Percentiles rank a stretch among this genome's conserved stretches.
Conservation (phyloP, 2,888 invertebrate species). For the Bimastos eiseni region DNA sequence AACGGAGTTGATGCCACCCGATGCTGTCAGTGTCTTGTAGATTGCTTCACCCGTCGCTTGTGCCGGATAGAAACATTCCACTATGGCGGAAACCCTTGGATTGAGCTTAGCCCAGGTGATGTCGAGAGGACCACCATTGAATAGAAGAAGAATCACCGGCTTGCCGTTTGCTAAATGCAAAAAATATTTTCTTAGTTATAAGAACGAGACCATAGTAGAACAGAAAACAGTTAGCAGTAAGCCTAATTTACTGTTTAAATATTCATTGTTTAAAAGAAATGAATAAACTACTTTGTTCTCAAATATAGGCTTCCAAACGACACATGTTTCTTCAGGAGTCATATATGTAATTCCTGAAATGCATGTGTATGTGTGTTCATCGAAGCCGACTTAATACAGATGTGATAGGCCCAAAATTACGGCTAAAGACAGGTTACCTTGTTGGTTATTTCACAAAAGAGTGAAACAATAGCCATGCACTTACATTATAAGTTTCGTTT, state of each 20-base stretch:
- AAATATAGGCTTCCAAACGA: background rate
- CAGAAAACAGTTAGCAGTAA: background rate
- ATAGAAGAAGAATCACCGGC: slow-evolving; percentile 44
- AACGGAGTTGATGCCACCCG: slow-evolving; percentile 36
- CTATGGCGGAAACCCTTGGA: slow-evolving; percentile 42
- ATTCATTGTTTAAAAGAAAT: background rate
- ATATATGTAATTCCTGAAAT: background rate
- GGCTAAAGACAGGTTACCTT: background rate
- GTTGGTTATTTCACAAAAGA: background rate
- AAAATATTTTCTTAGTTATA: background rate
- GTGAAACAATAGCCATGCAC: background rate
- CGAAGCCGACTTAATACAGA: background rate
- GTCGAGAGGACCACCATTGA: slow-evolving; percentile 50
- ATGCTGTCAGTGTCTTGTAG: slow-evolving; percentile 38
- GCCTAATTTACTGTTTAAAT: too few species aligned
- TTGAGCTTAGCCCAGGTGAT: slow-evolving; percentile 50
- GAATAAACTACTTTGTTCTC: background rate
- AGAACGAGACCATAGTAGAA: background rate
- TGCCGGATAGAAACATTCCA: slow-evolving; percentile 46
- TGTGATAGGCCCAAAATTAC: background rate
- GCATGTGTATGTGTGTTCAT: background rate
- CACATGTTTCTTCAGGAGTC: background rate
- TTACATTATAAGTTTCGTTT: too few species aligned
- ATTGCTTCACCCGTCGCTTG: slow-evolving; percentile 46
- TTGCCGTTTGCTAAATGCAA: slow-evolving; percentile 14